phyloP scores from a whole-genome alignment of 2,113 vertebrate genomes.

The Oncorhynchus tshawytscha region DNA sequence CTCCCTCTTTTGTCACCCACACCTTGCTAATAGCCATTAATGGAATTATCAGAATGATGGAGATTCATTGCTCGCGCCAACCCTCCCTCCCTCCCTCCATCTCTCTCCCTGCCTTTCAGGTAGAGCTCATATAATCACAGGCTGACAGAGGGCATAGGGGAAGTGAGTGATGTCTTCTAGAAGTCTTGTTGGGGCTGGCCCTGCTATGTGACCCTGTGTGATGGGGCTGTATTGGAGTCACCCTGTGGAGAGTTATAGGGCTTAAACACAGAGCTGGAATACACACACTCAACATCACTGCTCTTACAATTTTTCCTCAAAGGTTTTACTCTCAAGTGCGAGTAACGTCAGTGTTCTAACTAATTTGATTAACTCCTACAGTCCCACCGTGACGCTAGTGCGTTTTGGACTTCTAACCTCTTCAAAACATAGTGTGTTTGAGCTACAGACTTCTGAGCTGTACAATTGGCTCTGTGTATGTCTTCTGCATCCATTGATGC shows the following conservation, averaged over 20 bases:
- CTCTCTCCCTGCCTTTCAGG: slow-evolving; percentile 15
- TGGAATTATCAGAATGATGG: slow-evolving; percentile 42
- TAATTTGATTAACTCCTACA: too few relatives aligned
- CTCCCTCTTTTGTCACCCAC: slow-evolving; percentile 51
- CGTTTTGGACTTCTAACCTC: too few relatives aligned
- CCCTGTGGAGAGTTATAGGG: slow-evolving; percentile 55
- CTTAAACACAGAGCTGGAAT: slow-evolving; percentile 49
- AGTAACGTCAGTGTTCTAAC: too few relatives aligned
- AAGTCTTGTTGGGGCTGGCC: slow-evolving; percentile 5
- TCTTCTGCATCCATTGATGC: too few relatives aligned
- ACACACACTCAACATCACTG: neutral
- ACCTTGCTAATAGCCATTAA: slow-evolving; percentile 68
- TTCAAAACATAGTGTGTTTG: too few relatives aligned
- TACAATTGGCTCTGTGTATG: too few relatives aligned
- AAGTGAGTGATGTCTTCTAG: slow-evolving; percentile 52
- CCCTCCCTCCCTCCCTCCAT: neutral
- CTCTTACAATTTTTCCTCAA: neutral
- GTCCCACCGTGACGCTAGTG: too few relatives aligned
- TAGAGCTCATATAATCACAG: slow-evolving; percentile 42
- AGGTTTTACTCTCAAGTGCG: neutral
- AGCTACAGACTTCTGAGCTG: too few relatives aligned
- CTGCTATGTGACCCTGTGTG: slow-evolving; percentile 36
- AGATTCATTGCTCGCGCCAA: slow-evolving; percentile 54
- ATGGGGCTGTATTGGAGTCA: slow-evolving; percentile 41
- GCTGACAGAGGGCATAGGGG: slow-evolving; percentile 36